Percentiles rank a stretch among this genome's conserved stretches.
These are phyloP conservation scores for Dermochelys coriacea DNA, from an alignment of 2,797 vertebrate species.

Conservation along the genomic window DNA sequence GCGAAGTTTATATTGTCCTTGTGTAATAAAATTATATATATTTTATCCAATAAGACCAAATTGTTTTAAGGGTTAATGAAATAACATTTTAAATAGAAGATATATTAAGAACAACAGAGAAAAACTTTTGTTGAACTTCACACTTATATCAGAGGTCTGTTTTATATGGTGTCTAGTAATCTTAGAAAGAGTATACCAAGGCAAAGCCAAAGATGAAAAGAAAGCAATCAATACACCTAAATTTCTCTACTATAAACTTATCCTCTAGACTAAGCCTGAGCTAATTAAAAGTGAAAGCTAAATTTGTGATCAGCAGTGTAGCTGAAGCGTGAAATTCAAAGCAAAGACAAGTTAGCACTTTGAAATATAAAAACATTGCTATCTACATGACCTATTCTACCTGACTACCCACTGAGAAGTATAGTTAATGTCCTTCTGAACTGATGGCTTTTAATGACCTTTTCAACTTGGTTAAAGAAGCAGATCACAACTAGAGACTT, in stretches of 20 bases:
- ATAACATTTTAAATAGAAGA: conserved; percentile 26
- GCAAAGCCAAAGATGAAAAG: conserved; percentile 62
- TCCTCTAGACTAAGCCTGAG: conserved; percentile 53
- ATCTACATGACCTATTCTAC: conserved; percentile 54
- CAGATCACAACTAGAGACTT: conserved; percentile 47
- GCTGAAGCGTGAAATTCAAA: conserved; percentile 67
- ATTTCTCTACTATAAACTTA: conserved; percentile 65
- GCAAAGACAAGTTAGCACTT: conserved; percentile 49
- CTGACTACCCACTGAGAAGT: conserved; percentile 49
- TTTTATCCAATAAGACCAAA: not conserved
- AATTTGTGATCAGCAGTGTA: conserved; percentile 64
- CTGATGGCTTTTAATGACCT: conserved; percentile 35
- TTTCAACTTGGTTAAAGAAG: conserved; percentile 68
- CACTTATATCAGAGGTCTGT: conserved; percentile 19
- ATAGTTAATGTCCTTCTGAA: conserved; percentile 48
- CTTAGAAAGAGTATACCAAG: conserved; percentile 64
- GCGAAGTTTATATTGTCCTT: not conserved
- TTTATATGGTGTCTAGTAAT: conserved; percentile 41
- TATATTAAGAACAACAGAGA: conserved; percentile 22
- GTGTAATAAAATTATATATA: too few relatives aligned
- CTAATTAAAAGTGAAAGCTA: conserved; percentile 77
- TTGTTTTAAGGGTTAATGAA: conserved; percentile 33
- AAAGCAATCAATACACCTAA: conserved; percentile 64
- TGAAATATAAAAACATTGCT: conserved; percentile 59
- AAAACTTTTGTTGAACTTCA: conserved; percentile 30